These are phyloP conservation scores for Lutraria lutraria DNA, from an alignment of 2,888 invertebrate species.

Conservation along the genomic window DNA sequence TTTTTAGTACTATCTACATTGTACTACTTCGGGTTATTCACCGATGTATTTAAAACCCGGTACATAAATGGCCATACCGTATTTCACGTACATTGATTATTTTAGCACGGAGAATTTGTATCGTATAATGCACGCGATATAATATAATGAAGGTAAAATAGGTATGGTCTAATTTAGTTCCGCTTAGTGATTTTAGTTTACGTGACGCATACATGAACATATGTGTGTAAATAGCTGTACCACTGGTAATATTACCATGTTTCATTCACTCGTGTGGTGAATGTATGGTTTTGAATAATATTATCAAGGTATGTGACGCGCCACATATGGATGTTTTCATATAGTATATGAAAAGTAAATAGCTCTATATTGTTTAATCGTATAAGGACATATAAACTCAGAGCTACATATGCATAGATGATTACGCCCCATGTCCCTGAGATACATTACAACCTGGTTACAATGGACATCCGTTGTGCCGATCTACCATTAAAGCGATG, in stretches of 20 bases:
- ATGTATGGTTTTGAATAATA: no score
- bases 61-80: constrained; percentile 7
- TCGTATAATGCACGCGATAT: neutral
- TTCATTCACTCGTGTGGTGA: neutral
- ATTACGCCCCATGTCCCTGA: no score
- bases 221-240: neutral
- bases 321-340: no score
- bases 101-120: neutral
- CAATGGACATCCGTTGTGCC: no score
- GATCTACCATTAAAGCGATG: no score
- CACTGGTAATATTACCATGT: neutral
- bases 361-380: no score
- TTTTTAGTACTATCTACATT: neutral
- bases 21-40: neutral
- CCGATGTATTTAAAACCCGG: neutral
- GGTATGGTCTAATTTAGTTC: constrained; percentile 38
- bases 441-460: no score
- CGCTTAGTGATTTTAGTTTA: constrained; percentile 43
- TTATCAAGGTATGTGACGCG: no score
- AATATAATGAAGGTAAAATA: neutral
- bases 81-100: neutral
- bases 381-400: no score
- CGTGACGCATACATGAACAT: neutral
- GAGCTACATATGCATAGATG: no score
- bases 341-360: no score